These are phyloP conservation scores for Neuroterus valhalla DNA, from an alignment of 1,140 invertebrate species.

Conservation along the genomic window DNA sequence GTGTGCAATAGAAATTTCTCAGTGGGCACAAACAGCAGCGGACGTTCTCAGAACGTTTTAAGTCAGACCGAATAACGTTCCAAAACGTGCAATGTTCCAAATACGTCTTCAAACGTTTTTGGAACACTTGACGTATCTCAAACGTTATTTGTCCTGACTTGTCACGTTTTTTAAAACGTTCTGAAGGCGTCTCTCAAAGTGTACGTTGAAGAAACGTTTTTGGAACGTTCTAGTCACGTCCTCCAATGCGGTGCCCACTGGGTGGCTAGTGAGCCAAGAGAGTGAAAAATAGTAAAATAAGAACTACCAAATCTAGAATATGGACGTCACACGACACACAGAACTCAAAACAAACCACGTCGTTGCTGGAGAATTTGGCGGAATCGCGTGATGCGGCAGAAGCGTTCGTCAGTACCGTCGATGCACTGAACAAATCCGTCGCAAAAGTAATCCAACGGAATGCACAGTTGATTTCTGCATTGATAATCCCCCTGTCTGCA, in stretches of 20 bases:
- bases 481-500: conserved; percentile 75
- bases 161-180: too few species aligned
- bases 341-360: conserved; percentile 71
- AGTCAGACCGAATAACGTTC: too few species aligned
- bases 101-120: too few species aligned
- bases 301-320: conserved; percentile 35
- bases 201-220: neutral
- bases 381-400: conserved; percentile 73
- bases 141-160: too few species aligned
- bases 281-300: neutral
- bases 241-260: too few species aligned
- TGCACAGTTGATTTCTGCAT: conserved; percentile 79
- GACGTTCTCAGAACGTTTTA: too few species aligned
- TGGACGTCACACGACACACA: conserved; percentile 66
- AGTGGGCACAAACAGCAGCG: too few species aligned
- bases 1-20: too few species aligned
- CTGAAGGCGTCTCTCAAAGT: too few species aligned
- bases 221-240: too few species aligned
- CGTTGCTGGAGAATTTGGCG: conserved; percentile 67
- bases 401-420: conserved; percentile 83
- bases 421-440: conserved; percentile 82
- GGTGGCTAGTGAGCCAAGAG: conserved; percentile 25
- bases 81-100: too few species aligned
- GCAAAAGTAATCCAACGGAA: conserved; percentile 80
- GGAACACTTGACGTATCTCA: too few species aligned